These are phyloP conservation scores for Pachyuromys duprasi DNA, from an alignment of 2,797 vertebrate species.

Conservation along the genomic window DNA sequence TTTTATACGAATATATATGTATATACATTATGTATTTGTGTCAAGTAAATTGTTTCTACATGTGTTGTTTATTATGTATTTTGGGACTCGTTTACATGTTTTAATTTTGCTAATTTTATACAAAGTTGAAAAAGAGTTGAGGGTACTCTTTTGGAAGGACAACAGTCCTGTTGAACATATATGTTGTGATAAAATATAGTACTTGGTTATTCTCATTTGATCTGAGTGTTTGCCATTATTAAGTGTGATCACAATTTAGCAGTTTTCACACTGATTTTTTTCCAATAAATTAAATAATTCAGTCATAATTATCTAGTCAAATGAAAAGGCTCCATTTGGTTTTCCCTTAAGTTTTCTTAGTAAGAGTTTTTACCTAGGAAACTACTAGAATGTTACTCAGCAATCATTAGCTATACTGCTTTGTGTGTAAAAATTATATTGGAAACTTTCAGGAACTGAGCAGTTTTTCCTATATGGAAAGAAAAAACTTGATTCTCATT, in stretches of 20 bases:
- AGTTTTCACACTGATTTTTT: slow-evolving; percentile 12
- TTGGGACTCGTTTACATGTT: background rate
- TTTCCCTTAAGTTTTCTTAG: slow-evolving; percentile 61
- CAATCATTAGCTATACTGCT: slow-evolving; percentile 69
- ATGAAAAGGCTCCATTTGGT: slow-evolving; percentile 65
- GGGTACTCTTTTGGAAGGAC: background rate
- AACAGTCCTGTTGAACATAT: background rate
- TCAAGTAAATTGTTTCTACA: slow-evolving; percentile 9
- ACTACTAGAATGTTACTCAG: background rate
- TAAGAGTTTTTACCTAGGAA: slow-evolving; percentile 58
- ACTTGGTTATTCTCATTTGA: background rate
- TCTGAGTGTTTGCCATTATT: background rate
- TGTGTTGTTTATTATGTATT: slow-evolving; percentile 48
- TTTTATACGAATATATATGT: background rate
- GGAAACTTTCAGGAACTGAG: background rate
- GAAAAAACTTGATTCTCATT: background rate
- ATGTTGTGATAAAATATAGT: background rate
- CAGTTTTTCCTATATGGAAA: background rate
- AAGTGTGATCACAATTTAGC: background rate
- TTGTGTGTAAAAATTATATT: slow-evolving; percentile 5
- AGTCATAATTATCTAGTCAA: background rate
- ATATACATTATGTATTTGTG: too few species aligned
- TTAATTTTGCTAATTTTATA: slow-evolving; percentile 33
- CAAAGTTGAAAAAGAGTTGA: background rate
- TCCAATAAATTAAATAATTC: background rate